Base-by-base conservation (phyloP, 2,888 invertebrate genomes). In the Eledone cirrhosa region DNA sequence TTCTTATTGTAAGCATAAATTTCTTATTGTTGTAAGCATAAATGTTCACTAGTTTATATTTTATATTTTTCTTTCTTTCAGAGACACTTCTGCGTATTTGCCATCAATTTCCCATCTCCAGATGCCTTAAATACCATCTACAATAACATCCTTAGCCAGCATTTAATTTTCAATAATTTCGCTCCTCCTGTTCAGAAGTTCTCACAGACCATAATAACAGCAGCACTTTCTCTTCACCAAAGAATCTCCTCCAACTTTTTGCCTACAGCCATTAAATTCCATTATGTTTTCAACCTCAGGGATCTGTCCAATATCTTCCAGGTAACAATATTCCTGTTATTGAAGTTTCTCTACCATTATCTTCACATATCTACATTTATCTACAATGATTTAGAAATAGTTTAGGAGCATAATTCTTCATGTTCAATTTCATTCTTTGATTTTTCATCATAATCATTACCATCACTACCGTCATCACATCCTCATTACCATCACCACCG, bases 261-360 rank as follows among this genome's bases (percentile, higher is more conserved):
- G 80, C 98, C 98, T 0, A 98, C 98, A 2, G 98, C 98, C 3
- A 94, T 96, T 78, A 98, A 98, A 91, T 98, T 97, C 87, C 98
- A 98, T 91, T 98, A 98, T 88, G 94, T 98, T 86, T 98, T 98
- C 91, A 98, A 98, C 92, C 92, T 98, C 80, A 92, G 98, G 80
- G 98, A 98, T 90, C 93, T 98, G 79, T 97, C 97, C 4, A 98
- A 98, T 90, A 94, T 98, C 79, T 98, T 98, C 90, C 96, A 97
- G 94, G 96, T 95, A 92, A 86, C 5, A 41, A 41, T n/a, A 41
- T 41, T 41, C 11, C 11, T 8, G 11, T 41, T 41, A 41, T 41
- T 41, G 11, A 41, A 41, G 5, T 41, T 41, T 2, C 41, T 41
- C 0, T 41, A 3, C 41, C 41, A 2, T 41, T 11, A 41, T 11